Evolutionary conservation across 1,140 invertebrate genomes (phyloP).

Genomic region (Danaus melanippus): DNA sequence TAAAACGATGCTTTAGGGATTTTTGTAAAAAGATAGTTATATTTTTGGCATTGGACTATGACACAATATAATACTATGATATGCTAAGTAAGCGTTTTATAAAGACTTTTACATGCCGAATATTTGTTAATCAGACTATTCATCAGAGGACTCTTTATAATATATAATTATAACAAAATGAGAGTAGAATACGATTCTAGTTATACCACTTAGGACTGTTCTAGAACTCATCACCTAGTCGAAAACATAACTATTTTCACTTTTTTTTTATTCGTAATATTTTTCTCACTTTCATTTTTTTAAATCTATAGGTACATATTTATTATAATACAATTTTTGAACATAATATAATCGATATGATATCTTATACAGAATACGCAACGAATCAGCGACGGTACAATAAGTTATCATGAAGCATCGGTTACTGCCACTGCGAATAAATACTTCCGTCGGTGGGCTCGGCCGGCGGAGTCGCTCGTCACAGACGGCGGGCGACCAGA

Average conservation of each 20-base stretch:
- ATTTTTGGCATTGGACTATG: conserved; percentile 73
- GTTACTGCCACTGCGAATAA: conserved; percentile 61
- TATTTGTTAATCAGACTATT: conserved; percentile 72
- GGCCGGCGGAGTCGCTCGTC: conserved; percentile 15
- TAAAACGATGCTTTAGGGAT: conserved; percentile 67
- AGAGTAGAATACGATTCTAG: conserved; percentile 62
- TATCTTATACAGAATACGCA: conserved; percentile 68
- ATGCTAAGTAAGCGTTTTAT: conserved; percentile 73
- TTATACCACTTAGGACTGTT: conserved; percentile 49
- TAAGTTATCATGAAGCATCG: conserved; percentile 64
- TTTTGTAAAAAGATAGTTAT: conserved; percentile 73
- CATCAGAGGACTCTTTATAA: conserved; percentile 67
- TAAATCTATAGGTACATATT: conserved; percentile 69
- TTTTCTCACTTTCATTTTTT: conserved; percentile 72
- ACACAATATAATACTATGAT: conserved; percentile 73
- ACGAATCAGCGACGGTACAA: conserved; percentile 66
- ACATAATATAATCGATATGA: conserved; percentile 68
- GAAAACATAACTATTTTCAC: conserved; percentile 68
- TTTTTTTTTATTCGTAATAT: conserved; percentile 62
- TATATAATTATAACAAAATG: conserved; percentile 71
- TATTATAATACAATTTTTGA: conserved; percentile 71
- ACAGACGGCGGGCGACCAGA: too few relatives aligned
- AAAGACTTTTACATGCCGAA: conserved; percentile 72
- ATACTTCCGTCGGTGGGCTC: conserved; percentile 53
- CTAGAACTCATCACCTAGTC: conserved; percentile 62